Evolutionary conservation across 2,113 vertebrate species (phyloP), one percentile per base, ranked within the genome.

Genomic region (Aythya baeri): DNA sequence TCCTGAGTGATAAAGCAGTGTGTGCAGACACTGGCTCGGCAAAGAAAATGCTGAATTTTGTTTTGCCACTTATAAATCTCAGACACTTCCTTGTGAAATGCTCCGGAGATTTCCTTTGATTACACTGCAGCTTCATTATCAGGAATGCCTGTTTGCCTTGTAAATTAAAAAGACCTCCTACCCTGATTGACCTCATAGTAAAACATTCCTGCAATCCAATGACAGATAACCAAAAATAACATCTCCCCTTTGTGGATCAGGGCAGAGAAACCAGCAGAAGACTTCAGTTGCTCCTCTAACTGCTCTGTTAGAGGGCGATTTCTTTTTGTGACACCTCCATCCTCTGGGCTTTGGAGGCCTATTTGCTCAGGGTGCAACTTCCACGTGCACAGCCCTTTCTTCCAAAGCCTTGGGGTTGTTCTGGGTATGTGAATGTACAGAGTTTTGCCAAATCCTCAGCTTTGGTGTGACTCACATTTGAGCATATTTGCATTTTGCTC

Each of bases 81-180:
- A 90, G 86, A 88, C 32, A 5, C 61, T 86, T 94, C 87, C 93
- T 96, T 65, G 52, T 78, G 88, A 96, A 91, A 68, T 86, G 93
- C 94, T 96, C 38, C 5, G 11, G 77, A 95, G 91, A 72, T 86
- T 96, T 97, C 49, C 41, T 93, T 94, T 97, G 96, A 97, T 97
- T 80, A 50, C 89, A 65, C 52, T 95, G 80, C 50, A 86, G 49
- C 85, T 97, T 96, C 93, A 88, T 96, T 98, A 97, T 97, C 92
- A 72, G 88, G 71, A 86, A 80, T 89, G 92, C 63, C 74, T 96
- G 94, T 92, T 88, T 98, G 94, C 94, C 96, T 97, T 97, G 97
- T 93, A 91, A 76, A 61, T 93, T 95, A 85, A 88, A 92, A 93
- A 82, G 92, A 88, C 65, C 91, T 96, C 76, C 84, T 91, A 66